A percentile compares a stretch with the other conserved stretches of the same genome.
Conservation (phyloP, 2,113 vertebrate species). For the Menidia beryllina region DNA sequence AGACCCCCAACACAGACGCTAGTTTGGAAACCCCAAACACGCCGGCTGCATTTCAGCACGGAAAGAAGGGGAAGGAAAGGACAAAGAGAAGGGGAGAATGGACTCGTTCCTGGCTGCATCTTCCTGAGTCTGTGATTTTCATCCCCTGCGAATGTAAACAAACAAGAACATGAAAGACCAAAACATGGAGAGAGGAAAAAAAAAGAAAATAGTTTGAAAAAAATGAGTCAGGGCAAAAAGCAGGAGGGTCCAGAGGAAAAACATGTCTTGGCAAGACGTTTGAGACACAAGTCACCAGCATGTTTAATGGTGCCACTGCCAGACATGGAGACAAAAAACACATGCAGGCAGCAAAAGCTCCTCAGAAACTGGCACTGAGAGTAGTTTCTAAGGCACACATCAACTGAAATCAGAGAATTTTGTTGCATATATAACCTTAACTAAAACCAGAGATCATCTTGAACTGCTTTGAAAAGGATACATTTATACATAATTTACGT, state of each 20-base stretch:
- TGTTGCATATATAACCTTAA: not conserved
- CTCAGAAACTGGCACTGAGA: constrained; percentile 48
- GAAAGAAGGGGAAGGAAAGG: constrained; percentile 51
- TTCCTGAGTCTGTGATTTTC: constrained; percentile 67
- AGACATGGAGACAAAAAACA: constrained; percentile 63
- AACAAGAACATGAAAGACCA: constrained; percentile 65
- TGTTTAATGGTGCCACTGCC: constrained; percentile 56
- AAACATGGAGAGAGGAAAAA: constrained; percentile 29
- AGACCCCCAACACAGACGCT: constrained; percentile 72
- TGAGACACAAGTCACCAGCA: constrained; percentile 71
- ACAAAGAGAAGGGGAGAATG: constrained; percentile 57
- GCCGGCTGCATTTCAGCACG: constrained; percentile 43
- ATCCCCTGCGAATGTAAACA: constrained; percentile 70
- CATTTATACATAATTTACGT: no score
- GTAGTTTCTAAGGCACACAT: constrained; percentile 10
- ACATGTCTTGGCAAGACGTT: constrained; percentile 70
- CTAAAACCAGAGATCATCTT: no score
- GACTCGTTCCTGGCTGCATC: constrained; percentile 55
- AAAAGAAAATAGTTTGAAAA: constrained; percentile 19
- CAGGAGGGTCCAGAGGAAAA: constrained; percentile 57
- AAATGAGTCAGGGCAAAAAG: constrained; percentile 29
- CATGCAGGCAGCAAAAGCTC: constrained; percentile 51
- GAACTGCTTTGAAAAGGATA: no score
- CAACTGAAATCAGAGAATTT: not conserved
- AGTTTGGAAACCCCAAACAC: constrained; percentile 68